Conservation (phyloP, 2,113 vertebrate species). For the Peromyscus maniculatus region DNA sequence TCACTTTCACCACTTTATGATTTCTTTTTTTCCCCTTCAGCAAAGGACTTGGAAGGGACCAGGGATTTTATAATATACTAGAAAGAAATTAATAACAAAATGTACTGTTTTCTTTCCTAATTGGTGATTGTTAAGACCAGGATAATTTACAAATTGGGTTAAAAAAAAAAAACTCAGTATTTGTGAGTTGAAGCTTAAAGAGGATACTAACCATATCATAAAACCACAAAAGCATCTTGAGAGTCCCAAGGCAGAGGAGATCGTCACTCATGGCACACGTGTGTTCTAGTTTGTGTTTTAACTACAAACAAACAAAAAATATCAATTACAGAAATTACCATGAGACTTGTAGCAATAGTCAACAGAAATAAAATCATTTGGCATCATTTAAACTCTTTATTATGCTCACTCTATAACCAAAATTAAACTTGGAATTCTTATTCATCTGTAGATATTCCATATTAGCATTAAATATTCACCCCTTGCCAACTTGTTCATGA, state of each 20-base stretch:
- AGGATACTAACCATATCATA: constrained; percentile 47
- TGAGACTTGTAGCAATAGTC: constrained; percentile 10
- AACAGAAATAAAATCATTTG: background rate
- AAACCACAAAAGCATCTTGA: constrained; percentile 36
- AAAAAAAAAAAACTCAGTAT: background rate
- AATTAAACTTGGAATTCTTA: constrained; percentile 1
- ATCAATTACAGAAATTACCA: constrained; percentile 39
- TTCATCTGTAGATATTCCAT: background rate
- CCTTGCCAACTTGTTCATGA: background rate
- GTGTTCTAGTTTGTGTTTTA: constrained; percentile 68
- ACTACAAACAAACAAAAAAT: constrained; percentile 61
- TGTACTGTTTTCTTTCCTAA: constrained; percentile 39
- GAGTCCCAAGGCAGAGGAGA: constrained; percentile 28
- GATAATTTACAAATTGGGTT: constrained; percentile 59
- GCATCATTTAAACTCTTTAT: constrained; percentile 35
- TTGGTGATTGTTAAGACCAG: constrained; percentile 33
- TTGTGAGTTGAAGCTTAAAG: constrained; percentile 51
- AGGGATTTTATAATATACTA: constrained; percentile 7
- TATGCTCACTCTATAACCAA: background rate
- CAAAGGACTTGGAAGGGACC: background rate
- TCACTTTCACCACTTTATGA: background rate
- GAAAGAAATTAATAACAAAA: constrained; percentile 46
- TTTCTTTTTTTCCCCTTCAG: too few relatives aligned
- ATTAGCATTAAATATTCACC: background rate
- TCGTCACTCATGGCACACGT: constrained; percentile 9